Conservation (phyloP, 2,113 vertebrate genomes). For the Amblyopsis rosae region DNA sequence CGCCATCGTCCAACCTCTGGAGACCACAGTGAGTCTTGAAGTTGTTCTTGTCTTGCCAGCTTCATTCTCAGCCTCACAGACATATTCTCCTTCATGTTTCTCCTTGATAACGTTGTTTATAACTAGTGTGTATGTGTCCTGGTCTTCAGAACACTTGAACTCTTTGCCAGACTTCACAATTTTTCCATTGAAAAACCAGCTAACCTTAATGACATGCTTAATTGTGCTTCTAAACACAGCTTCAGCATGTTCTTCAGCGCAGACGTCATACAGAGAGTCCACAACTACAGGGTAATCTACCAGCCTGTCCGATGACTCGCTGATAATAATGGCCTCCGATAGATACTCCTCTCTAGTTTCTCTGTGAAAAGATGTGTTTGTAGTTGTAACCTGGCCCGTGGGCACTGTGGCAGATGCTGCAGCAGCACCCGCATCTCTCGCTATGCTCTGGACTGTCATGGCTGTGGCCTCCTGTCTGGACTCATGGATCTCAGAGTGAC, state of each 20-base stretch:
- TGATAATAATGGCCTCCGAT: conserved; percentile 55
- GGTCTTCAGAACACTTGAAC: conserved; percentile 89
- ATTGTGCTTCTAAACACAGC: conserved; percentile 75
- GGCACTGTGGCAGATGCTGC: conserved; percentile 29
- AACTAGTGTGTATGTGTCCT: conserved; percentile 80
- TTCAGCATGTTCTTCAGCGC: conserved; percentile 73
- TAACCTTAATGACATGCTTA: conserved; percentile 76
- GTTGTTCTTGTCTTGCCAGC: conserved; percentile 82
- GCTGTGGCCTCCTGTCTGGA: conserved; percentile 27
- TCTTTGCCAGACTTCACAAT: conserved; percentile 83
- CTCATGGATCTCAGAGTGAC: conserved; percentile 50
- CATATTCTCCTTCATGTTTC: conserved; percentile 88
- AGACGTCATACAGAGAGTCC: conserved; percentile 68
- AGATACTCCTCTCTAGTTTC: conserved; percentile 68
- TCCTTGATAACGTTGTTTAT: conserved; percentile 77
- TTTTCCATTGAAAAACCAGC: conserved; percentile 86
- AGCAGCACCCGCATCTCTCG: conserved; percentile 56
- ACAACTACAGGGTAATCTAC: conserved; percentile 68
- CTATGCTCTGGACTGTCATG: conserved; percentile 49
- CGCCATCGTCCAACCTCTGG: conserved; percentile 88
- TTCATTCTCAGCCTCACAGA: conserved; percentile 88
- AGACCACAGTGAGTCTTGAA: conserved; percentile 86
- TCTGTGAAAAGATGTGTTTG: conserved; percentile 49
- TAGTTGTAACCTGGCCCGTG: conserved; percentile 13
- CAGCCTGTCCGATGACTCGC: conserved; percentile 33